A percentile compares a stretch with the other conserved stretches of the same genome.
Evolutionary conservation across 2,888 invertebrate species (phyloP).

Genomic region (Cotesia congregata): DNA sequence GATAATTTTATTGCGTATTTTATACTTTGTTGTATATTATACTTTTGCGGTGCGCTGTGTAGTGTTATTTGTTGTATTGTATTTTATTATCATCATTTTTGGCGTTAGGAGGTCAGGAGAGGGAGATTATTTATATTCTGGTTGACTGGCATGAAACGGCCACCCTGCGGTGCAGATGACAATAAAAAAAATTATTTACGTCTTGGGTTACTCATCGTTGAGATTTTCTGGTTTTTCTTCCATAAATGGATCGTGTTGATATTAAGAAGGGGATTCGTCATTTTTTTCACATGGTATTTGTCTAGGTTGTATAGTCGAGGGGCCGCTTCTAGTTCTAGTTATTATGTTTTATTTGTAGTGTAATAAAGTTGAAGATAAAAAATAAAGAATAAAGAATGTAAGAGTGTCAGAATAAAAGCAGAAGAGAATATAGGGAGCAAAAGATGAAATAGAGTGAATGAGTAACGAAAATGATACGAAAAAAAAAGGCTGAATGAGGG

Average conservation of each 20-base stretch:
- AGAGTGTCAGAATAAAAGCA: too few species aligned
- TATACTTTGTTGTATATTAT: not conserved
- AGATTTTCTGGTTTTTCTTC: not conserved
- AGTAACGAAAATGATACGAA: slow-evolving; percentile 18
- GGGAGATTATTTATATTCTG: not conserved
- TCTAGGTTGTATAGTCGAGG: not conserved
- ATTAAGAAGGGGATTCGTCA: not conserved
- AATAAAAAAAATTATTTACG: not conserved
- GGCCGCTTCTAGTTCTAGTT: not conserved
- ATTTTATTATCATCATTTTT: not conserved
- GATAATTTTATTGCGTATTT: not conserved
- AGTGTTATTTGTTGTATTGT: not conserved
- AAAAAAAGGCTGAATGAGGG: slow-evolving; percentile 3
- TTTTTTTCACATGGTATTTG: not conserved
- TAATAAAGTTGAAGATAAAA: not conserved
- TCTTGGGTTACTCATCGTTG: not conserved
- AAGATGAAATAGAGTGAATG: slow-evolving; percentile 15
- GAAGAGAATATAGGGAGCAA: not conserved
- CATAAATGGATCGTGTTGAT: not conserved
- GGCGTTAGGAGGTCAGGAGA: not conserved
- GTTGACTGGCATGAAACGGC: not conserved
- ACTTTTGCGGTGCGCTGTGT: too few species aligned
- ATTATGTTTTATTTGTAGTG: not conserved
- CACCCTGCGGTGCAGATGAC: not conserved
- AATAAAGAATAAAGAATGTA: too few species aligned